Evolutionary conservation across 2,888 invertebrate genomes (phyloP).

Genomic region (Ophonus ardosiacus): DNA sequence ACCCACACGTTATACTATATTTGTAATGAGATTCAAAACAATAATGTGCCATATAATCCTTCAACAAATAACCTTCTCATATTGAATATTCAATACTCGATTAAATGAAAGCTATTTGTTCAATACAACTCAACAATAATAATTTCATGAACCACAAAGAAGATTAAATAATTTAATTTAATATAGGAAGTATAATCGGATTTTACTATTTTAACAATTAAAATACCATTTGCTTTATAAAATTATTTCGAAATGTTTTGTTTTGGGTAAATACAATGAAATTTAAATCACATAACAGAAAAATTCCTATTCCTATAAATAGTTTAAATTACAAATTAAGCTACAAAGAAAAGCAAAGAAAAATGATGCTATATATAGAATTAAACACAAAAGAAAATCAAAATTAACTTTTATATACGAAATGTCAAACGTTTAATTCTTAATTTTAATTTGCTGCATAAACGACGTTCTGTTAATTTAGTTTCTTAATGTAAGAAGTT

Average conservation of each 20-base stretch:
- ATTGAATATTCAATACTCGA: constrained; percentile 4
- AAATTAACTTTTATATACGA: too few species aligned
- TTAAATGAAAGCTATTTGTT: constrained; percentile 20
- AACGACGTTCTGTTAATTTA: too few species aligned
- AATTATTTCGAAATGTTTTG: constrained; percentile 14
- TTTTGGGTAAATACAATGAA: neutral
- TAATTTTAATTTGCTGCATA: too few species aligned
- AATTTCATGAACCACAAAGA: constrained; percentile 7
- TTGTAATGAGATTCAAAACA: constrained; percentile 32
- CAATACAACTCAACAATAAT: neutral
- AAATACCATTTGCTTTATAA: neutral
- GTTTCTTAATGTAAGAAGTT: too few species aligned
- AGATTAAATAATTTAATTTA: constrained; percentile 11
- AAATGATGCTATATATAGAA: too few species aligned
- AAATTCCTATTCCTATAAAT: too few species aligned
- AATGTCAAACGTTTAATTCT: too few species aligned
- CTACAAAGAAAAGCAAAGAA: too few species aligned
- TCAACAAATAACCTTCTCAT: constrained; percentile 5
- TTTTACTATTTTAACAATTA: neutral
- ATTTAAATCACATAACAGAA: neutral
- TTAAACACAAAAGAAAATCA: too few species aligned
- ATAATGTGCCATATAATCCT: constrained; percentile 38
- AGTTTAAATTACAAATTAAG: too few species aligned
- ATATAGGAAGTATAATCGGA: neutral
- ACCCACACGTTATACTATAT: constrained; percentile 31